A percentile compares a stretch with the other conserved stretches of the same genome.
Evolutionary conservation across 2,888 invertebrate species (phyloP).

Genomic region (Calliphora vomitoria): DNA sequence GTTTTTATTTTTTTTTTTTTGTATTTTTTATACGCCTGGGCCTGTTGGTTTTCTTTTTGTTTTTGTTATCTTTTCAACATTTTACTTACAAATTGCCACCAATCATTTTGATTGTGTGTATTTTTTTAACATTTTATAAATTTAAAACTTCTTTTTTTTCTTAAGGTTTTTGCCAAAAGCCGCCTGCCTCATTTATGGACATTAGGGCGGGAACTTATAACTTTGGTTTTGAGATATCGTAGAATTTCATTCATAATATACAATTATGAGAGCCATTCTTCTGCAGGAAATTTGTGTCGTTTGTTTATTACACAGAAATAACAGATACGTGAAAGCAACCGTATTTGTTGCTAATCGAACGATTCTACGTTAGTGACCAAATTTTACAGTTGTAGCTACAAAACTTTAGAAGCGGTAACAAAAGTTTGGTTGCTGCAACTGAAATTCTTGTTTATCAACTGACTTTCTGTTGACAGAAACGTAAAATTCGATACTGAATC

Average conservation of each 20-base stretch:
- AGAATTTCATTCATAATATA: too few species aligned
- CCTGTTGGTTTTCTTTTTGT: slow-evolving; percentile 52
- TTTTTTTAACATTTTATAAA: slow-evolving; percentile 62
- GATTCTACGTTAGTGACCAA: too few species aligned
- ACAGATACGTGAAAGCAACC: too few species aligned
- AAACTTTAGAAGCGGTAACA: too few species aligned
- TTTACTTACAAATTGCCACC: slow-evolving; percentile 77
- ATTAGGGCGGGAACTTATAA: slow-evolving; percentile 36
- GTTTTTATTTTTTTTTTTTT: slow-evolving; percentile 23
- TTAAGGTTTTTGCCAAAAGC: slow-evolving; percentile 29
- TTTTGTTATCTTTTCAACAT: slow-evolving; percentile 70
- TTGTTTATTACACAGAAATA: too few species aligned
- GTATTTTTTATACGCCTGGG: slow-evolving; percentile 10
- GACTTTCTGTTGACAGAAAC: too few species aligned
- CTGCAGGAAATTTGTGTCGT: too few species aligned
- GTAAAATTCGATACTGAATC: too few species aligned
- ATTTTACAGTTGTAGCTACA: too few species aligned
- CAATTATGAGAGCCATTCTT: not conserved
- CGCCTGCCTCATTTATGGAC: slow-evolving; percentile 15
- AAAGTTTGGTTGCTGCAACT: too few species aligned
- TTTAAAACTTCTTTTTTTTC: slow-evolving; percentile 49
- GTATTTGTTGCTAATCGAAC: too few species aligned
- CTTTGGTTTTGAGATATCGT: not conserved
- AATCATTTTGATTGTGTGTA: slow-evolving; percentile 71
- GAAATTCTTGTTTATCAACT: too few species aligned